phyloP scores from a whole-genome alignment of 2,113 vertebrate species.

The Callocephalon fimbriatum region DNA sequence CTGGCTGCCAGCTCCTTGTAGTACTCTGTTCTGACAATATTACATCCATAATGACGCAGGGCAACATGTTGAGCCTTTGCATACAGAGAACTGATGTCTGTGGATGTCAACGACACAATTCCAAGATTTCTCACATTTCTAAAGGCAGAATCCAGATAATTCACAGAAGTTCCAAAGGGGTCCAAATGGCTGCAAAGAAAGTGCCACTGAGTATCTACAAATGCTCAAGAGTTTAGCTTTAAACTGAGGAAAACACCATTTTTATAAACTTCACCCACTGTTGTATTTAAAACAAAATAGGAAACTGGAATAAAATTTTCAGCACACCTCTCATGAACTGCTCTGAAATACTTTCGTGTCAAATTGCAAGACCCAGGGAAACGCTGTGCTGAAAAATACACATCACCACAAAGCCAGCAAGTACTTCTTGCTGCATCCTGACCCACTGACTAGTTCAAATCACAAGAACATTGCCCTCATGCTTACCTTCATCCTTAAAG shows the following conservation, averaged over 20 bases:
- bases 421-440: background rate
- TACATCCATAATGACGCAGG: constrained; percentile 90
- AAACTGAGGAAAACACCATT: background rate
- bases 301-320: background rate
- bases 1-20: constrained; percentile 93
- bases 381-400: background rate
- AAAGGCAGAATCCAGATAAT: constrained; percentile 95
- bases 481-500: background rate
- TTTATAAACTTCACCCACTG: background rate
- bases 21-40: constrained; percentile 94
- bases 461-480: background rate
- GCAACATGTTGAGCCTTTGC: constrained; percentile 92
- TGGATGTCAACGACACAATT: constrained; percentile 93
- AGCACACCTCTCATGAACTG: background rate
- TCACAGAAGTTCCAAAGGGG: constrained; percentile 92
- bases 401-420: background rate
- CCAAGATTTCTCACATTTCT: constrained; percentile 93
- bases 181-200: constrained; percentile 88
- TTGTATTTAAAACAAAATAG: background rate
- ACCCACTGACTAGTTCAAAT: background rate
- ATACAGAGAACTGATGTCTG: constrained; percentile 92
- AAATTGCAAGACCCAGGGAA: background rate
- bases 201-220: background rate
- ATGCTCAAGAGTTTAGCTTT: background rate
- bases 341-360: background rate